Base-by-base conservation (phyloP, 2,888 invertebrate genomes). In the Tetranychus truncatus region DNA sequence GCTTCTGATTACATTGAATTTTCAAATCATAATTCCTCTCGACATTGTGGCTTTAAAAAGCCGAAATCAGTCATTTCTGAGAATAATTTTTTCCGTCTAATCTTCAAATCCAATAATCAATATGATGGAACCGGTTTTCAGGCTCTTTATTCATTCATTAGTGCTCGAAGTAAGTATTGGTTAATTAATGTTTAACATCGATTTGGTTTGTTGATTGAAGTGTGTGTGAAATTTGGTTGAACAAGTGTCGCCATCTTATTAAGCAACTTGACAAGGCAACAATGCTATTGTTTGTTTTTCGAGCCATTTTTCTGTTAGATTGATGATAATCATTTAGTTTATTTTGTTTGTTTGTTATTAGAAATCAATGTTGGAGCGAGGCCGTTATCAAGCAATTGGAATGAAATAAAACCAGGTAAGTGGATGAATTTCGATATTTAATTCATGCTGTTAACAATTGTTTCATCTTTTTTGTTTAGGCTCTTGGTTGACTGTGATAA, bases 81-180 rank as follows among this genome's bases (percentile, higher is more conserved):
- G 81, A 87, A 90, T 77, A 89, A 90, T 81, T 95, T 94, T 85
- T 95, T 95, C 84, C 88, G 93, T 80, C 91, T 96, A 73, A 92
- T 92, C 6, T 95, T 96, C 84, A 87, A 89, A 81, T 92, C 95
- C 3, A 96, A 96, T 83, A 91, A 92, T 82, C 87, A 93, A 78
- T 88, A 92, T 80, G 95, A 96, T 81, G 93, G 90, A 72, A 91
- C 90, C 45, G 96, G 96, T 71, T 96, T 96, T 84, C 90, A 91
- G 81, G 95, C 93, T 15, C 88, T 89, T 78, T 95, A 92, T 84
- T 89, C 90, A 81, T 95, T 95, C 84, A 20, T 11, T 20, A 34
- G 11, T 1, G 20, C 20, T 20, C 18, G 20, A 69, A 69, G 69
- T 69, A 24, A 69, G n/a, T 21, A 21, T 5, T 67, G n/a, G n/a